Evolutionary conservation across 2,113 vertebrate species (phyloP).

Genomic region (Varanus komodoensis): DNA sequence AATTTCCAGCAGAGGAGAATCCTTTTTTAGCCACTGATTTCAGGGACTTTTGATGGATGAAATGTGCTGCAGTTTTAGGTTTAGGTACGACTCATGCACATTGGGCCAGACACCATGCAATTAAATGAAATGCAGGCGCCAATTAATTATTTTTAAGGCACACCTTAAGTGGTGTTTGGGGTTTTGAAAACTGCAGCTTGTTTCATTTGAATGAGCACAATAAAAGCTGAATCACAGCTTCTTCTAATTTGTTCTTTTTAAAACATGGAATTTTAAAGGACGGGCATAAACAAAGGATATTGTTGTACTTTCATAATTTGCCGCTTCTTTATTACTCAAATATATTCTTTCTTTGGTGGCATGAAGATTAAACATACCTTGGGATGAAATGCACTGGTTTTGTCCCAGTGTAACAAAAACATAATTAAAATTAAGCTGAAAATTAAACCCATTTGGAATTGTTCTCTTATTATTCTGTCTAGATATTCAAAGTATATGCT

Average conservation of each 20-base stretch:
- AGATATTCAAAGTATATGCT: slow-evolving; percentile 9
- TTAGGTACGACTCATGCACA: background rate
- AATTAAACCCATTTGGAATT: slow-evolving; percentile 34
- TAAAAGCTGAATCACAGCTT: background rate
- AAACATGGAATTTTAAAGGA: background rate
- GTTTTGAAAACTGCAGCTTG: background rate
- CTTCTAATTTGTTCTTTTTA: background rate
- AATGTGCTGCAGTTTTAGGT: background rate
- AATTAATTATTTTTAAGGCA: background rate
- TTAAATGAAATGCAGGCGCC: background rate
- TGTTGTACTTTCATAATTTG: slow-evolving; percentile 5
- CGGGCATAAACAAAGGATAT: slow-evolving; percentile 24
- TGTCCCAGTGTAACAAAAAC: slow-evolving; percentile 2
- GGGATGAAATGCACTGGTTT: slow-evolving; percentile 12
- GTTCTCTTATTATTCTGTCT: slow-evolving; percentile 35
- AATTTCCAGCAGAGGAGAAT: background rate
- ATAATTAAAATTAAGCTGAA: slow-evolving; percentile 48
- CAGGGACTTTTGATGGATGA: background rate
- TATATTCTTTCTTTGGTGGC: slow-evolving; percentile 27
- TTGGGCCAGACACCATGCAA: background rate
- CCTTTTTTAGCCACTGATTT: background rate
- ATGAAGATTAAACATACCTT: background rate
- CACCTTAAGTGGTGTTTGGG: background rate
- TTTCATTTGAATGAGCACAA: background rate
- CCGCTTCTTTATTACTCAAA: slow-evolving; percentile 2